A percentile compares a stretch with the other conserved stretches of the same genome.
Conservation (phyloP, 2,113 vertebrate species). For the Aegithalos caudatus region DNA sequence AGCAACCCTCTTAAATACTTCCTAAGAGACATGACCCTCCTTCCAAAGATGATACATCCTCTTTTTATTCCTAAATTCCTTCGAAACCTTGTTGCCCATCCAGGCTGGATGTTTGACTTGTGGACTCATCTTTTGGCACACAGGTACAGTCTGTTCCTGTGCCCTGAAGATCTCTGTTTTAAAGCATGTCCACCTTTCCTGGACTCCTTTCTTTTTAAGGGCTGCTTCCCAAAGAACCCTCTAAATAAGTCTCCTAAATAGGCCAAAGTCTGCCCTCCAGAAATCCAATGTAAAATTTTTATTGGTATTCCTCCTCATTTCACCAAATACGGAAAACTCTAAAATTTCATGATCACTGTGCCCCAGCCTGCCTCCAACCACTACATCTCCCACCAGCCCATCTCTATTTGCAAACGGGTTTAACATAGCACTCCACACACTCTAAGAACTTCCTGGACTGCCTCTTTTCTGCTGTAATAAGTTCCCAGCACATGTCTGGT, state of each 20-base stretch:
- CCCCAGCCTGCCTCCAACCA: background rate
- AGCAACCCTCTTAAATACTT: background rate
- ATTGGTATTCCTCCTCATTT: background rate
- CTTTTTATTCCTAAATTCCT: background rate
- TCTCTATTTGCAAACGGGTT: background rate
- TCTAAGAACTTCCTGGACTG: background rate
- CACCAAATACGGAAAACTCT: background rate
- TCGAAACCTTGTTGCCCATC: background rate
- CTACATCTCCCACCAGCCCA: background rate
- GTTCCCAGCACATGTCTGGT: background rate
- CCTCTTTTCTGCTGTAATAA: background rate
- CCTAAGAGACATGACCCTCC: background rate
- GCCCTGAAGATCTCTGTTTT: background rate
- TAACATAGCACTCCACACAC: background rate
- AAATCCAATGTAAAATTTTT: background rate
- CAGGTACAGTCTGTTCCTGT: background rate
- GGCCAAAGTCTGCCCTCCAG: background rate
- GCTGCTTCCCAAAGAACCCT: background rate
- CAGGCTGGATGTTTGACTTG: background rate
- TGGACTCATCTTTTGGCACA: background rate
- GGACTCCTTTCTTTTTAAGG: background rate
- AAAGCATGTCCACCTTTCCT: background rate
- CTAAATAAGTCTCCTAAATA: background rate
- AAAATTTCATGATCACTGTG: background rate
- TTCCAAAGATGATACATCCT: background rate